phyloP scores from a whole-genome alignment of 2,888 invertebrate species.

The Ennomos erosarius region DNA sequence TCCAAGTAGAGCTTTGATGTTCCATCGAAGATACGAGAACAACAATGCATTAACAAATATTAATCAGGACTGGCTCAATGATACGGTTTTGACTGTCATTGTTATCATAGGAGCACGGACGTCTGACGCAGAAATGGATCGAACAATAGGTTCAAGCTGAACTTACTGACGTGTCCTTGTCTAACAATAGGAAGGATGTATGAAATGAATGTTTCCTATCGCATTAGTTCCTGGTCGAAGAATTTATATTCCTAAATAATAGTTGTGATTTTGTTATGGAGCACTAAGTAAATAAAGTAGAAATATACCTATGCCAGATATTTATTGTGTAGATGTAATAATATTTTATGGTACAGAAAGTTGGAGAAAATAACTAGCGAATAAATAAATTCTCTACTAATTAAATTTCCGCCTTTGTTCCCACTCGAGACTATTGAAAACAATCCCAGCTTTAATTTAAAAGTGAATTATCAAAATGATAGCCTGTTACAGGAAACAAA shows the following conservation, averaged over 20 bases:
- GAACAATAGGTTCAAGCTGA: conserved; percentile 11
- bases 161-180: not conserved
- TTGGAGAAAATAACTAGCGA: too few relatives aligned
- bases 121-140: conserved; percentile 4
- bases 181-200: conserved; percentile 14
- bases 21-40: conserved; percentile 18
- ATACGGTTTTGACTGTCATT: conserved; percentile 26
- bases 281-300: too few relatives aligned
- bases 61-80: conserved; percentile 29
- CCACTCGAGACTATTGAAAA: conserved; percentile 27
- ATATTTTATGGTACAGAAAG: too few relatives aligned
- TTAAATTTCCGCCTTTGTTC: conserved; percentile 11
- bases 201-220: not conserved
- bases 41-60: conserved; percentile 31
- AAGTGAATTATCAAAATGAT: conserved; percentile 50
- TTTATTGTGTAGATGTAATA: too few relatives aligned
- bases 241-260: not conserved
- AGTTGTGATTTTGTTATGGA: too few relatives aligned
- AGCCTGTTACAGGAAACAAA: conserved; percentile 45
- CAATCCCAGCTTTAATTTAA: conserved; percentile 42
- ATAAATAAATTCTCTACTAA: conserved; percentile 14
- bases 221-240: conserved; percentile 14
- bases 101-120: conserved; percentile 19
- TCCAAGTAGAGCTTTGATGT: conserved; percentile 46
- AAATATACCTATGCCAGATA: too few relatives aligned